Evolutionary conservation across 2,797 vertebrate genomes (phyloP), one percentile per base, ranked within the genome.

Genomic region (Melanotaenia trifasciata): DNA sequence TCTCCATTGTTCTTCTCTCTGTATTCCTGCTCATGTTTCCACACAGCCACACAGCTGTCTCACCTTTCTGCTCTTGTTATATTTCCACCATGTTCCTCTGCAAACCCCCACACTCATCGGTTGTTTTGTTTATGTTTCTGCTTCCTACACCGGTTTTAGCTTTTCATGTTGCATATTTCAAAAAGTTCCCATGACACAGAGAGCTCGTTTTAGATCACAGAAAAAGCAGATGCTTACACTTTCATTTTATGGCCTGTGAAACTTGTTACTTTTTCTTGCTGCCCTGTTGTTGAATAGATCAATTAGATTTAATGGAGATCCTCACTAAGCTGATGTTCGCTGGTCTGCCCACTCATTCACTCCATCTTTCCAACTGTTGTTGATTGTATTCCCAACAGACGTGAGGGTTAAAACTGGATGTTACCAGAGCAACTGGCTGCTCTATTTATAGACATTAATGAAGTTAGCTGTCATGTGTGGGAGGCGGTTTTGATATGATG

Each of bases 381-480:
- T 78, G 67, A 70, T 72, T 75, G 81, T 79, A 72, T 74, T 80
- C 80, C 64, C 51, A 36, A 24, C 8, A 35, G 85, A 84, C 43
- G 43, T 35, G 47, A 66, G 2, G 43, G 69, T 62, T 68, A 64
- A 72, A 81, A 69, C 65, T 63, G 79, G 59, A 66, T 70, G 82
- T 90, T 83, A 63, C 85, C 87, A 67, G 69, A 76, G 86, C 87
- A 90, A 90, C 89, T 5, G 59, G 12, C 58, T 67, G 0, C 47
- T 80, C 84, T 90, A 90, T 91, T 89, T 79, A 81, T 87, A 85
- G 86, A 14, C 47, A 30, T 72, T 80, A 87, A 87, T 73, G 79
- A 79, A 84, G 74, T 86, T 80, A 74, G 40, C 72, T 65, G 67
- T 65, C 1, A 28, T 80, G 72, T 79, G 83, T 64, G 64, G 56